These are phyloP conservation scores for Synanthedon formicaeformis DNA, from an alignment of 2,888 invertebrate genomes.

Conservation along the genomic window DNA sequence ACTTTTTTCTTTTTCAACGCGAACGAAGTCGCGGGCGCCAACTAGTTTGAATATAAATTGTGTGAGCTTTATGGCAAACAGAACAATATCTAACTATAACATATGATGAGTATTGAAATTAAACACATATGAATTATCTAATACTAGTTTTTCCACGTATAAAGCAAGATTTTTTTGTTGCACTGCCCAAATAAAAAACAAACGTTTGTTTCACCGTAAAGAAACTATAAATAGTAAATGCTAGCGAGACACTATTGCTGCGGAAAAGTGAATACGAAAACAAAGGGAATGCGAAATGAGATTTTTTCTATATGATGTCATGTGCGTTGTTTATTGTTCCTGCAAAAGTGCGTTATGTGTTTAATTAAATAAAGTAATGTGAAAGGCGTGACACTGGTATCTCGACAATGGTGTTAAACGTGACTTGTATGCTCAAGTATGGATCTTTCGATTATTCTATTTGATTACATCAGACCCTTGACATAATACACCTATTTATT, in stretches of 20 bases:
- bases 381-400: not conserved
- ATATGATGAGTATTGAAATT: too few relatives aligned
- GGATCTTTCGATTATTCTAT: not conserved
- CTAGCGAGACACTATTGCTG: not conserved
- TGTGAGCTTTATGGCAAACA: too few relatives aligned
- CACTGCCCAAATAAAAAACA: not conserved
- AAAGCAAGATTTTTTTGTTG: not conserved
- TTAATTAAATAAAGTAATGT: not conserved
- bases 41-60: too few relatives aligned
- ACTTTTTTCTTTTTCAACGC: too few relatives aligned
- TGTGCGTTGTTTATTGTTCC: not conserved
- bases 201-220: not conserved
- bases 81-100: too few relatives aligned
- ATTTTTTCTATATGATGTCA: not conserved
- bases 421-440: slow-evolving; percentile 15
- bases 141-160: too few relatives aligned
- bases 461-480: not conserved
- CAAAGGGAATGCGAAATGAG: not conserved
- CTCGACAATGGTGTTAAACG: slow-evolving; percentile 20
- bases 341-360: not conserved
- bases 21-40: too few relatives aligned
- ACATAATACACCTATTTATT: too few relatives aligned
- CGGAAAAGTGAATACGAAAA: not conserved
- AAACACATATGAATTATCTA: too few relatives aligned
- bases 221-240: not conserved